Conservation (phyloP, 2,888 invertebrate genomes). For the Papilio gigon region DNA sequence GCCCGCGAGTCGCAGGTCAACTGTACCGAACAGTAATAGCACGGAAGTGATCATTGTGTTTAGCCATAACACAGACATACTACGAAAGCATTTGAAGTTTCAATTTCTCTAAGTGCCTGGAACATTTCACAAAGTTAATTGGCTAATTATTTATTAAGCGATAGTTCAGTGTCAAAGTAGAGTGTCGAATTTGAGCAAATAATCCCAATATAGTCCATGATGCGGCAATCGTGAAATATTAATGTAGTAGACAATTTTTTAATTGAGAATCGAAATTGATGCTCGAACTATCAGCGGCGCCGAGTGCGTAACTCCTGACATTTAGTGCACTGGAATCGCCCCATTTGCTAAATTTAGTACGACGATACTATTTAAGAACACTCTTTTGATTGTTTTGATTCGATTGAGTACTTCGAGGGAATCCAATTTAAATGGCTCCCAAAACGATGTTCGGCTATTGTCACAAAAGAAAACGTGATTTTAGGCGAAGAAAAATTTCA, state of each 20-base stretch:
- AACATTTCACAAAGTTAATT: too few species aligned
- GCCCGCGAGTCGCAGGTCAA: too few species aligned
- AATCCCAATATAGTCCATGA: too few species aligned
- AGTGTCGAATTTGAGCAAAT: too few species aligned
- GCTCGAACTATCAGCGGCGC: slow-evolving; percentile 28
- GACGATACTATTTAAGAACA: slow-evolving; percentile 11
- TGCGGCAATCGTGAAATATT: background rate
- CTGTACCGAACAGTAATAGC: too few species aligned
- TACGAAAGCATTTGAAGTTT: too few species aligned
- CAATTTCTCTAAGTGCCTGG: too few species aligned
- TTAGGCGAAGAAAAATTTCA: too few species aligned
- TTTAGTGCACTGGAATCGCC: slow-evolving; percentile 36
- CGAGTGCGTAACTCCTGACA: slow-evolving; percentile 38
- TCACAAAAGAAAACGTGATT: background rate
- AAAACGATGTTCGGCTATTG: background rate
- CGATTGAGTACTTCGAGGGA: slow-evolving; percentile 4
- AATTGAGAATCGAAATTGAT: slow-evolving; percentile 11
- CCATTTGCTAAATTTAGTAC: slow-evolving; percentile 37
- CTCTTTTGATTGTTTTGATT: slow-evolving; percentile 17
- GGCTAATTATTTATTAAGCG: too few species aligned
- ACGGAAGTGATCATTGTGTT: background rate
- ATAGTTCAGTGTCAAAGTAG: too few species aligned
- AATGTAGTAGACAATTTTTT: background rate
- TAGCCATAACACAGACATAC: background rate
- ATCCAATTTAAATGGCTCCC: background rate